Evolutionary conservation across 2,113 vertebrate genomes (phyloP).

Genomic region (Stictonetta naevosa): DNA sequence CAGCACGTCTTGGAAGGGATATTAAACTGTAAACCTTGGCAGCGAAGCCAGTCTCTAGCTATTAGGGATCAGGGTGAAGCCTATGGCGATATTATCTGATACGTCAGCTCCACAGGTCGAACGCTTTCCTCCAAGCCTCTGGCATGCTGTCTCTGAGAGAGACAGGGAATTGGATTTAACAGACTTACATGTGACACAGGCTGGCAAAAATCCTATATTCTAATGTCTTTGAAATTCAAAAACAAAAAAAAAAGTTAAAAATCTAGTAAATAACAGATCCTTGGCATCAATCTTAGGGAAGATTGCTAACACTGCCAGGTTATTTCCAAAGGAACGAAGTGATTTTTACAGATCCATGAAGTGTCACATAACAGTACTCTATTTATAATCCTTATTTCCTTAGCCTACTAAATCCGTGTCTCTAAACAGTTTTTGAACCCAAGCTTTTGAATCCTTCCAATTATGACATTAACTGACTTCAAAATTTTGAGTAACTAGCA

Average conservation of each 20-base stretch:
- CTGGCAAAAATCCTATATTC: neutral
- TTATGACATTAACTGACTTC: neutral
- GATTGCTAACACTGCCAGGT: neutral
- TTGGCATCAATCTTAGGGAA: neutral
- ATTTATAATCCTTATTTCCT: neutral
- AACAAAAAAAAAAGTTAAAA: neutral
- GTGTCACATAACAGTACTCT: neutral
- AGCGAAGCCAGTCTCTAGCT: slow-evolving; percentile 3
- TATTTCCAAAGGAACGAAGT: neutral
- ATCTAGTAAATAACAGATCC: neutral
- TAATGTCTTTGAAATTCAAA: neutral
- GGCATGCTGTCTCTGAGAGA: neutral
- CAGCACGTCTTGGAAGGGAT: neutral
- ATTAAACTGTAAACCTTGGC: slow-evolving; percentile 49
- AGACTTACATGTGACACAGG: neutral
- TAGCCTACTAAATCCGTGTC: neutral
- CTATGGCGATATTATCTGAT: neutral
- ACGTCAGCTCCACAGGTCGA: neutral
- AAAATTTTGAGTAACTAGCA: neutral
- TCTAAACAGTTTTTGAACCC: slow-evolving; percentile 3
- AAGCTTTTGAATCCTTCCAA: neutral
- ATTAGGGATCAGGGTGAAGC: slow-evolving; percentile 32
- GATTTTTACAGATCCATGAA: neutral
- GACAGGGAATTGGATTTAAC: neutral
- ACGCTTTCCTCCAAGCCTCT: neutral